Evolutionary conservation across 2,888 invertebrate genomes (phyloP).

Genomic region (Campoletis raptor): DNA sequence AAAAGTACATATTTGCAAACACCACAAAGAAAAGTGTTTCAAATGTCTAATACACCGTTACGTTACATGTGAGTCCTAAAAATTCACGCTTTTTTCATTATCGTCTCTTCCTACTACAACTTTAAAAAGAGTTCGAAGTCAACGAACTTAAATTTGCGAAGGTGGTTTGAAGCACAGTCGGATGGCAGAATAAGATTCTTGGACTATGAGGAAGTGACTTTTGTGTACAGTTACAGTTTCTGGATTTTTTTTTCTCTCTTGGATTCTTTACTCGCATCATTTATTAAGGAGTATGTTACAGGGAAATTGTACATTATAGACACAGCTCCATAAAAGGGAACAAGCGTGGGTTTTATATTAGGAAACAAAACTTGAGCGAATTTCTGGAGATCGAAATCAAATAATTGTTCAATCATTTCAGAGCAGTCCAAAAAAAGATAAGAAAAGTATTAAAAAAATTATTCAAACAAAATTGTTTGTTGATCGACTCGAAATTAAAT

Average conservation of each 20-base stretch:
- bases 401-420: background rate
- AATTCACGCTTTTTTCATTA: slow-evolving; percentile 20
- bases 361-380: slow-evolving; percentile 25
- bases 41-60: slow-evolving; percentile 2
- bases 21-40: background rate
- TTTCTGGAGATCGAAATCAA: slow-evolving; percentile 12
- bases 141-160: slow-evolving; percentile 66
- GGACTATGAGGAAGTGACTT: slow-evolving; percentile 49
- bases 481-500: too few relatives aligned
- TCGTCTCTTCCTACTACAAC: slow-evolving; percentile 21
- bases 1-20: background rate
- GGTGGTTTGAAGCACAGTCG: slow-evolving; percentile 41
- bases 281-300: slow-evolving; percentile 28
- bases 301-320: background rate
- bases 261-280: slow-evolving; percentile 22
- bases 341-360: slow-evolving; percentile 44
- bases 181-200: slow-evolving; percentile 6
- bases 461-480: background rate
- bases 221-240: slow-evolving; percentile 40
- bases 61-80: background rate
- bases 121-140: slow-evolving; percentile 32
- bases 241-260: slow-evolving; percentile 22
- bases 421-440: background rate
- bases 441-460: background rate
- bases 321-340: background rate